Conservation (phyloP, 1,140 invertebrate species). For the Diorhabda sublineata region DNA sequence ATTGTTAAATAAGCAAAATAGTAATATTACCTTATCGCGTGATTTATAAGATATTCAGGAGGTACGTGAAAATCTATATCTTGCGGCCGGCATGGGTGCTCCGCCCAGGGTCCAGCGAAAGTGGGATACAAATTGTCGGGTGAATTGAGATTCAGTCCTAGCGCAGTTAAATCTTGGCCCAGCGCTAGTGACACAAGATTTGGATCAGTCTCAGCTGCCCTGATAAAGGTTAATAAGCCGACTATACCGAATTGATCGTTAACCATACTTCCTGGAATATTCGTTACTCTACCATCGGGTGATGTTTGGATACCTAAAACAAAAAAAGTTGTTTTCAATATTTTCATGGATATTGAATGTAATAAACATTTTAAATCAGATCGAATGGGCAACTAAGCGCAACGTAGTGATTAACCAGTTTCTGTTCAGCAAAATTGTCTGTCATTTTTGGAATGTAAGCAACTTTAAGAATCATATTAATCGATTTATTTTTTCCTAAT, state of each 20-base stretch:
- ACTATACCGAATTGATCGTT: conserved; percentile 99
- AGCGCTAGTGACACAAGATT: conserved; percentile 92
- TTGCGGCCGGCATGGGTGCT: conserved; percentile 94
- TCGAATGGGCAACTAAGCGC: too few relatives aligned
- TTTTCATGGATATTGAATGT: too few relatives aligned
- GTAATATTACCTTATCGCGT: conserved; percentile 64
- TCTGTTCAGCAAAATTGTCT: too few relatives aligned
- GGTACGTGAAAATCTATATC: conserved; percentile 99
- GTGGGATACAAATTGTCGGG: conserved; percentile 94
- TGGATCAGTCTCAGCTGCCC: conserved; percentile 94
- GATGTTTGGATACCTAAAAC: conserved; percentile 83
- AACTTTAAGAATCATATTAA: too few relatives aligned
- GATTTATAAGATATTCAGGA: conserved; percentile 96
- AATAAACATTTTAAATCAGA: too few relatives aligned
- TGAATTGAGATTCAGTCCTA: conserved; percentile 97
- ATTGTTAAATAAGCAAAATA: too few relatives aligned
- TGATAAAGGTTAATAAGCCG: conserved; percentile 93
- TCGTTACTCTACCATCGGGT: conserved; percentile 94
- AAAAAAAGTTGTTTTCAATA: neutral
- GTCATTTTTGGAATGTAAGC: too few relatives aligned
- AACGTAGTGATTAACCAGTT: too few relatives aligned
- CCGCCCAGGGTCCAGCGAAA: conserved; percentile 97
- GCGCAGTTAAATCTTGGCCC: conserved; percentile 93
- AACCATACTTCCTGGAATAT: conserved; percentile 97
- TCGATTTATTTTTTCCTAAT: too few relatives aligned